Percentiles rank a stretch among this genome's conserved stretches.
phyloP scores from a whole-genome alignment of 2,888 invertebrate genomes.

The Calameuta idolon region DNA sequence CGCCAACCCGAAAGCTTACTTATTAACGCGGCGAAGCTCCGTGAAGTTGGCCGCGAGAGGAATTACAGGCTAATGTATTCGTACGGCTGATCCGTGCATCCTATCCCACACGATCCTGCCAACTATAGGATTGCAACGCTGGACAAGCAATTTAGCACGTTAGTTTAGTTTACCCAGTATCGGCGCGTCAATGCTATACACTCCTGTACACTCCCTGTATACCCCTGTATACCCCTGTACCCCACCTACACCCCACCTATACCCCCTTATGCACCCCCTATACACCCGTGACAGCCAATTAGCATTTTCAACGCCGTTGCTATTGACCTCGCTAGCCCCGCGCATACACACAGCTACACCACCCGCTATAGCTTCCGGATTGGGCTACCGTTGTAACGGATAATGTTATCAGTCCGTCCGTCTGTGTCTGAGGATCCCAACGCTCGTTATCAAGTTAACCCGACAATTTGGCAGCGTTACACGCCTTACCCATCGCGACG shows the following conservation, averaged over 20 bases:
- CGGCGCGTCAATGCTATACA: conserved; percentile 1
- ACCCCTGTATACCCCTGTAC: too few relatives aligned
- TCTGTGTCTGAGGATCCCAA: background rate
- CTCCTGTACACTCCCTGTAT: background rate
- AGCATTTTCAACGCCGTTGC: conserved; percentile 3
- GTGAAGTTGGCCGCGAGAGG: background rate
- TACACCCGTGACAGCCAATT: conserved; percentile 4
- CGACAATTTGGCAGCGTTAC: background rate
- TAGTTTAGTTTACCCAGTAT: background rate
- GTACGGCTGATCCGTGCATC: background rate
- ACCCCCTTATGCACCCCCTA: background rate
- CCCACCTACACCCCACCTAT: too few relatives aligned
- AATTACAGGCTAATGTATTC: background rate
- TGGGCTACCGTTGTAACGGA: background rate
- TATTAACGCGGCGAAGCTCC: background rate
- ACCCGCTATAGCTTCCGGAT: background rate
- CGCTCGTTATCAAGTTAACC: background rate
- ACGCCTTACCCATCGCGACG: background rate
- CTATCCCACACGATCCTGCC: background rate
- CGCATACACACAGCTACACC: background rate
- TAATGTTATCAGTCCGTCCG: background rate
- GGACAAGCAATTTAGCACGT: background rate
- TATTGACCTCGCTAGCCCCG: background rate
- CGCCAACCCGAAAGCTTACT: background rate
- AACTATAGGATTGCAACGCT: background rate